A percentile compares a stretch with the other conserved stretches of the same genome.
Evolutionary conservation across 2,888 invertebrate species (phyloP).

Genomic region (Drosophila subsilvestris): DNA sequence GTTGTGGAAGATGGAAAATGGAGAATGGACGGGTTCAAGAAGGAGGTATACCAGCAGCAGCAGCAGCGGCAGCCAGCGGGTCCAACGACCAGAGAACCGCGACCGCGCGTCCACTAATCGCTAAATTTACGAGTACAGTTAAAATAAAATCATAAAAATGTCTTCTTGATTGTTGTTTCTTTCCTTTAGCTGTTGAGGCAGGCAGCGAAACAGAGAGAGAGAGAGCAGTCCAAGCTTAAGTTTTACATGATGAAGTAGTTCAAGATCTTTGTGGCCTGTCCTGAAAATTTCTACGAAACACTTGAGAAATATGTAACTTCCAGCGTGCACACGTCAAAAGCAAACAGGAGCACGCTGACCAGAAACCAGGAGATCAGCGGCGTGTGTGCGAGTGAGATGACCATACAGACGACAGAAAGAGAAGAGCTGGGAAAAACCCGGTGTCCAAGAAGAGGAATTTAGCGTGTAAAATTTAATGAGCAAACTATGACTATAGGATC

Average conservation of each 20-base stretch:
- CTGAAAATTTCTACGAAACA: slow-evolving; percentile 43
- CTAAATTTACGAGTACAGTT: slow-evolving; percentile 80
- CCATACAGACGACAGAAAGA: not conserved
- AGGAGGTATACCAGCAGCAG: slow-evolving; percentile 26
- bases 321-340: slow-evolving; percentile 26
- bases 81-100: slow-evolving; percentile 26
- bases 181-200: slow-evolving; percentile 33
- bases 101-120: slow-evolving; percentile 67
- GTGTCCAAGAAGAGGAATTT: slow-evolving; percentile 2
- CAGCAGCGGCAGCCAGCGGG: slow-evolving; percentile 32
- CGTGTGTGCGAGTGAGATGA: not conserved
- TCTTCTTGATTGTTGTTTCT: slow-evolving; percentile 42
- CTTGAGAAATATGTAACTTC: slow-evolving; percentile 37
- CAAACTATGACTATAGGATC: slow-evolving; percentile 18
- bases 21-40: not conserved
- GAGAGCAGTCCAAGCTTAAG: slow-evolving; percentile 30
- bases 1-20: slow-evolving; percentile 15
- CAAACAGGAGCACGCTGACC: slow-evolving; percentile 5
- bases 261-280: slow-evolving; percentile 26
- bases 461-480: slow-evolving; percentile 34
- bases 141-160: slow-evolving; percentile 76
- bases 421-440: not conserved
- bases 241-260: slow-evolving; percentile 50
- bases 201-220: slow-evolving; percentile 12
- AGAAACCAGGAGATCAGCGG: not conserved